A percentile compares a stretch with the other conserved stretches of the same genome.
phyloP scores from a whole-genome alignment of 2,113 vertebrate species.

The Geococcyx californianus region DNA sequence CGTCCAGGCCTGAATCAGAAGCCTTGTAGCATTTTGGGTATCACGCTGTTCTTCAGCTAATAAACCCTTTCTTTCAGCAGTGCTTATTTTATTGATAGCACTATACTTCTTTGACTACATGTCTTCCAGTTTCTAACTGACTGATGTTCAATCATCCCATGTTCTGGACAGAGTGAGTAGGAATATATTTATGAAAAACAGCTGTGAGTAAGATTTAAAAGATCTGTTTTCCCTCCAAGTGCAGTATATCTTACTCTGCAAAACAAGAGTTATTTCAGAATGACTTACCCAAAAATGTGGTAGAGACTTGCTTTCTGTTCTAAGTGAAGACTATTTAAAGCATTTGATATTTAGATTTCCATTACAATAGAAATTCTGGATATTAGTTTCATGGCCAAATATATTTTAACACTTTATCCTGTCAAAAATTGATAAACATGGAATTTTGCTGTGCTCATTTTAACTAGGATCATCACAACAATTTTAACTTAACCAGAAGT shows the following conservation, averaged over 20 bases:
- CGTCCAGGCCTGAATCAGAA: background rate
- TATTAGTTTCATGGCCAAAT: background rate
- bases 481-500: background rate
- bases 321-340: background rate
- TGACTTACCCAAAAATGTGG: background rate
- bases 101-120: background rate
- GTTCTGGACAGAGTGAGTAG: background rate
- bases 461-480: rapidly evolving
- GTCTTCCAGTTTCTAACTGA: background rate
- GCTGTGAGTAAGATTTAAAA: background rate
- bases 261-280: background rate
- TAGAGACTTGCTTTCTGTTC: background rate
- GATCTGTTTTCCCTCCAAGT: background rate
- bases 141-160: background rate
- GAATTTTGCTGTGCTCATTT: background rate
- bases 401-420: background rate
- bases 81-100: background rate
- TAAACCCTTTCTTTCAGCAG: background rate
- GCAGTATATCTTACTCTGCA: background rate
- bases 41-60: background rate
- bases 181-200: background rate
- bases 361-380: background rate
- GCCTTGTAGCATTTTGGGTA: background rate
- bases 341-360: background rate
- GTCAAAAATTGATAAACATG: background rate